Evolutionary conservation across 2,797 vertebrate species (phyloP), one percentile per base, ranked within the genome.

Genomic region (Chiroxiphia lanceolata): DNA sequence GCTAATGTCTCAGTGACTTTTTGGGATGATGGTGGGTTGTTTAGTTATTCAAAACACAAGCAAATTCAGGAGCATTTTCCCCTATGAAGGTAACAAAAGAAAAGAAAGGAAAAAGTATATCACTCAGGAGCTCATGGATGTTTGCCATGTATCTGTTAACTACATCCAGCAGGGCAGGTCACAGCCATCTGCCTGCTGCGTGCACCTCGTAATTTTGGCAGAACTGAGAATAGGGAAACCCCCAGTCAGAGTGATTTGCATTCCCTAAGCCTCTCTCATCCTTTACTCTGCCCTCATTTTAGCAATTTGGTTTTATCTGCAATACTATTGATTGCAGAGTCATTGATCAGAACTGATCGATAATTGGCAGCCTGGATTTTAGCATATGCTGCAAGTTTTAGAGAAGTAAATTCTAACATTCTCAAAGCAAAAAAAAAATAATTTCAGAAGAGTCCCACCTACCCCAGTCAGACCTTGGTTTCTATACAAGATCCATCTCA

Each of bases 291-390:
- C 44, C 77, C 40, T 61, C 34, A 25, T 59, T 76, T 59, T n/a
- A 72, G 45, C 36, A 89, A 13, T 36, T 71, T 90, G 65, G 11
- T 91, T 91, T 95, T 85, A 61, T 85, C 87, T 93, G 44, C 83
- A 88, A 78, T 47, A 47, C 27, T 69, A 60, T 87, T 83, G 69
- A 45, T 79, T 86, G 36, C 82, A 93, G 61, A 45, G 71, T 65
- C 48, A 57, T 79, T 89, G 89, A 91, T 83, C 81, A 68, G 74
- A 93, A 67, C 31, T 65, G 67, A 90, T 93, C 26, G 5, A 90
- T 54, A 59, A 80, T 26, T 59, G 54, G 77, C 69, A 82, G 59
- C 26, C 71, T 70, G 26, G 38, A 76, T 93, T 95, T 94, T 78
- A 61, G 50, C 53, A 59, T 45, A 15, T 25, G 20, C 42, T 68